Conservation (phyloP, 2,888 invertebrate species). For the Chaetogeoica ovagalla region DNA sequence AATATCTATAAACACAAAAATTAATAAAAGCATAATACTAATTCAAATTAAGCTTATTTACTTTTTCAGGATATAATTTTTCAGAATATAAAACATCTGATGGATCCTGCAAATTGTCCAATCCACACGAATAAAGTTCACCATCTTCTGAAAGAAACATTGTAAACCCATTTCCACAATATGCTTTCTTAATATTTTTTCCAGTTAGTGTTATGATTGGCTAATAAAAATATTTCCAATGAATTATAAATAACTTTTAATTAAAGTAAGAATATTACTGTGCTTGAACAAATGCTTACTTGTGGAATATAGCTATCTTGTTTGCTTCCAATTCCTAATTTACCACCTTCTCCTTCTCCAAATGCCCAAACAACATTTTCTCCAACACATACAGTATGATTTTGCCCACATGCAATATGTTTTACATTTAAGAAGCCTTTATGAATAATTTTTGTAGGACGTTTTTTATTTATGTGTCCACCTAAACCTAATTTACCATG, state of each 20-base stretch:
- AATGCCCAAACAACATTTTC: constrained; percentile 69
- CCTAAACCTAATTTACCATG: constrained; percentile 67
- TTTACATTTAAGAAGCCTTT: constrained; percentile 59
- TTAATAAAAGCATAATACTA: constrained; percentile 8
- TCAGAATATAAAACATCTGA: constrained; percentile 15
- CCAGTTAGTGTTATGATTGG: constrained; percentile 64
- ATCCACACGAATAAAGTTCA: constrained; percentile 66
- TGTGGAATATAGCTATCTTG: constrained; percentile 62
- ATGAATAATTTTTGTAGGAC: constrained; percentile 65
- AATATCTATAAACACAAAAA: constrained; percentile 58
- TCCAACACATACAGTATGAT: constrained; percentile 68
- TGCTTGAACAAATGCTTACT: constrained; percentile 55
- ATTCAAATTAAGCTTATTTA: not conserved
- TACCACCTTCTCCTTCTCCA: constrained; percentile 70
- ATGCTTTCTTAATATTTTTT: constrained; percentile 65
- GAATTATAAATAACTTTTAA: constrained; percentile 5
- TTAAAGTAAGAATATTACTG: not conserved
- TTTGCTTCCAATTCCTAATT: constrained; percentile 63
- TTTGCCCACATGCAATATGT: constrained; percentile 67
- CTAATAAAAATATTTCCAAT: constrained; percentile 57
- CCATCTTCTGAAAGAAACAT: constrained; percentile 67
- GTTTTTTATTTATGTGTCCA: constrained; percentile 66
- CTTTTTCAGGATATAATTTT: constrained; percentile 40
- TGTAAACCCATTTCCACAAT: constrained; percentile 69
- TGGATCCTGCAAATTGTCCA: constrained; percentile 66